Evolutionary conservation across 2,113 vertebrate genomes (phyloP), one percentile per base, ranked within the genome.

Genomic region (Microcebus lehilahytsara): DNA sequence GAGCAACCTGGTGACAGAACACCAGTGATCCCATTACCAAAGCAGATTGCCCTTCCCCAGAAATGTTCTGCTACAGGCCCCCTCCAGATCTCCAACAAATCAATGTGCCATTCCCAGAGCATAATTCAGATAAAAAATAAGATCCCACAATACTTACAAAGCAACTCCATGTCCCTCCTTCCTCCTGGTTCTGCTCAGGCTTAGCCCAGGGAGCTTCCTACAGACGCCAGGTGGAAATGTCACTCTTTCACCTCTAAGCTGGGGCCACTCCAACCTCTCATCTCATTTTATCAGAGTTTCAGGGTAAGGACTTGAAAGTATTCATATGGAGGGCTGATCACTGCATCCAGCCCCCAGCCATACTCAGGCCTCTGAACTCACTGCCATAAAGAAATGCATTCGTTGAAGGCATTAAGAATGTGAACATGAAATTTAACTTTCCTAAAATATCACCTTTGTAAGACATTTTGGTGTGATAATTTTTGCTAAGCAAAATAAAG

Each of bases 21-120:
- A 56, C 25, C 56, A 2, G 8, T 0, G 17, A 40, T 10, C n/a
- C 6, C 0, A 4, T 14, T 9, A 6, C 5, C 0, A 25, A 53
- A 27, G 10, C 27, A 42, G 46, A 32, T 17, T 22, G 7, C 71
- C 69, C 83, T 71, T 13, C 30, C 51, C 74, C 32, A 25, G 20
- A 62, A 16, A 11, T 0, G 6, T 22, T 3, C 4, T 11, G 40
- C n/a, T 2, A 0, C 30, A 12, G 27, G 69, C 66, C 42, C 34
- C 0, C 71, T 17, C 49, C 72, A 16, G 32, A 1, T 17, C 6
- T n/a, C 86, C 9, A 4, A 0, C 0, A 9, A 53, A 10, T 11
- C 0, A 1, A 1, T 13, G 14, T 3, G 60, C 71, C 19, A 0
- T 16, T 40, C 51, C 81, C 32, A 10, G 64, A 67, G 67, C 56